These are phyloP conservation scores for Polyommatus iphigenia DNA, from an alignment of 2,888 invertebrate species.

Conservation along the genomic window DNA sequence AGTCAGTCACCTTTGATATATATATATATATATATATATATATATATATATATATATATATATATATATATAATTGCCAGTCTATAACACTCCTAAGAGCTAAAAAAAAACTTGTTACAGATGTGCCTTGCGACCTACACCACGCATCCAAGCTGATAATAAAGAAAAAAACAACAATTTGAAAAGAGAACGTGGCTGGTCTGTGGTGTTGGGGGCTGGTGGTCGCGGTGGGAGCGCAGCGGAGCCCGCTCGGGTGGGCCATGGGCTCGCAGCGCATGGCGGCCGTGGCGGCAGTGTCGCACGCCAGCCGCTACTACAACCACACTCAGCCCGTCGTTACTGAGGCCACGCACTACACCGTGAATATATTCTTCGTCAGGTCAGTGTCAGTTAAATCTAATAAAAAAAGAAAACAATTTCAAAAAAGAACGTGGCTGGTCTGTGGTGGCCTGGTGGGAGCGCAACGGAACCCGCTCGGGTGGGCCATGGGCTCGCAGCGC, in stretches of 20 bases:
- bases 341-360: slow-evolving; percentile 60
- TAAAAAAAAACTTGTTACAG: slow-evolving; percentile 52
- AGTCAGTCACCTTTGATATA: too few relatives aligned
- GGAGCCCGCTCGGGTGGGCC: slow-evolving; percentile 79
- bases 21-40: too few relatives aligned
- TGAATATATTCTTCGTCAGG: slow-evolving; percentile 89
- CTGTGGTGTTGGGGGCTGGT: slow-evolving; percentile 62
- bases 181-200: slow-evolving; percentile 62
- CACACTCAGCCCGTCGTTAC: slow-evolving; percentile 67
- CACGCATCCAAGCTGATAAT: slow-evolving; percentile 45
- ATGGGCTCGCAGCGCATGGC: slow-evolving; percentile 85
- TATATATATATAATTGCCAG: too few relatives aligned
- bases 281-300: slow-evolving; percentile 75
- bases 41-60: too few relatives aligned
- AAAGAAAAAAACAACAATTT: slow-evolving; percentile 42
- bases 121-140: slow-evolving; percentile 45
- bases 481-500: slow-evolving; percentile 84
- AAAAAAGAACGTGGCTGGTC: too few relatives aligned
- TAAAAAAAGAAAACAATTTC: too few relatives aligned
- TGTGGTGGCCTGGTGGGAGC: too few relatives aligned
- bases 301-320: slow-evolving; percentile 70
- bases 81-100: not conserved
- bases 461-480: slow-evolving; percentile 77
- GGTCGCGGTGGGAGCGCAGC: slow-evolving; percentile 66
- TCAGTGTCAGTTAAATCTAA: slow-evolving; percentile 62